These are phyloP conservation scores for Operophtera brumata DNA, from an alignment of 2,888 invertebrate genomes.

Conservation along the genomic window DNA sequence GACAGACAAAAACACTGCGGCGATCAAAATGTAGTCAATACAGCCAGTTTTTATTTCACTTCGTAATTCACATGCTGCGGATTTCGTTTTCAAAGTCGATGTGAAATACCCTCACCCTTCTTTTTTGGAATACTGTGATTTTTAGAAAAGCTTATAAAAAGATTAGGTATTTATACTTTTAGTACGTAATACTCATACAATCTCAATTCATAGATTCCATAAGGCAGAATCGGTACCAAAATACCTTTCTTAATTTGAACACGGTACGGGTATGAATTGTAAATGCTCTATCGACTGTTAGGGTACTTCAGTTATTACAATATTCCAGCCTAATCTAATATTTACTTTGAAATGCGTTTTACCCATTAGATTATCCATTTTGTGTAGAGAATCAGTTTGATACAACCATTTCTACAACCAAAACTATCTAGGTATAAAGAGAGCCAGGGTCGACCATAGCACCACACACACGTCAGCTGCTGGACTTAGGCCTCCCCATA, in stretches of 20 bases:
- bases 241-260: slow-evolving; percentile 10
- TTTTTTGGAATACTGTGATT: too few relatives aligned
- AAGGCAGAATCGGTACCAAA: neutral
- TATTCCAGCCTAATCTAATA: slow-evolving; percentile 5
- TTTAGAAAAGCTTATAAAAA: too few relatives aligned
- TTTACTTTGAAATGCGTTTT: neutral
- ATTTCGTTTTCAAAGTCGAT: too few relatives aligned
- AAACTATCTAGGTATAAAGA: too few relatives aligned
- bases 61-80: neutral
- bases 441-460: too few relatives aligned
- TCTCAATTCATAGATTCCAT: neutral
- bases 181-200: neutral
- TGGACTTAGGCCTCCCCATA: too few relatives aligned
- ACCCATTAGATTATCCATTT: neutral
- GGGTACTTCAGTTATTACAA: neutral
- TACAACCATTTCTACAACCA: too few relatives aligned
- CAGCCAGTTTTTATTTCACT: neutral
- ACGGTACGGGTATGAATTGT: slow-evolving; percentile 3
- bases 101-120: too few relatives aligned
- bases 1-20: neutral
- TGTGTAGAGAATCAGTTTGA: neutral
- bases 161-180: too few relatives aligned
- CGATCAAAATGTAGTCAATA: neutral
- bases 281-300: neutral
- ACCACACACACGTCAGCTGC: too few relatives aligned